phyloP scores from a whole-genome alignment of 2,888 invertebrate genomes.

The Crocallis elinguaria region DNA sequence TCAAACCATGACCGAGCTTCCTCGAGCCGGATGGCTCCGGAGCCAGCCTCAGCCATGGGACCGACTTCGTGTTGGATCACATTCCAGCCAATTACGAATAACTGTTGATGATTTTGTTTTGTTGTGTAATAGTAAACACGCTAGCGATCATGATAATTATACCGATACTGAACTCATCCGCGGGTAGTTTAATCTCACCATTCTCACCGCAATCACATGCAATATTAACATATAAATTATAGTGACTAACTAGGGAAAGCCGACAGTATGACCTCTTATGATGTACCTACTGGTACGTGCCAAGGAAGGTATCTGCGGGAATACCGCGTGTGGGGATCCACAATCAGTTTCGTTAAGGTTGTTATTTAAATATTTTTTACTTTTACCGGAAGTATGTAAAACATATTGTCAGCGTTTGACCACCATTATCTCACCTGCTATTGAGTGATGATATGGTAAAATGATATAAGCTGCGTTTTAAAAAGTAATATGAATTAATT shows the following conservation, averaged over 20 bases:
- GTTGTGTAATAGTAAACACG: constrained; percentile 28
- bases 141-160: constrained; percentile 8
- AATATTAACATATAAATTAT: constrained; percentile 3
- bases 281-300: no score
- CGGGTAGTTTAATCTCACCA: constrained; percentile 12
- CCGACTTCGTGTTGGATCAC: constrained; percentile 56
- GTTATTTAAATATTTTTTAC: no score
- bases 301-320: no score
- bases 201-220: constrained; percentile 10
- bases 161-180: constrained; percentile 3
- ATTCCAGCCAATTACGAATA: constrained; percentile 71
- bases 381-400: no score
- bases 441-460: no score
- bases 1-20: constrained; percentile 56
- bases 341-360: no score
- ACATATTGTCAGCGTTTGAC: no score
- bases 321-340: no score
- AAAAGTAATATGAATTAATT: no score
- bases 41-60: constrained; percentile 46
- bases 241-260: not conserved
- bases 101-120: constrained; percentile 46
- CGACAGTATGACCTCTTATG: not conserved
- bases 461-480: no score
- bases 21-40: constrained; percentile 67
- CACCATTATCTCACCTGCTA: no score